A percentile compares a stretch with the other conserved stretches of the same genome.
phyloP scores from a whole-genome alignment of 1,140 invertebrate genomes.

The Armadillidium nasatum region DNA sequence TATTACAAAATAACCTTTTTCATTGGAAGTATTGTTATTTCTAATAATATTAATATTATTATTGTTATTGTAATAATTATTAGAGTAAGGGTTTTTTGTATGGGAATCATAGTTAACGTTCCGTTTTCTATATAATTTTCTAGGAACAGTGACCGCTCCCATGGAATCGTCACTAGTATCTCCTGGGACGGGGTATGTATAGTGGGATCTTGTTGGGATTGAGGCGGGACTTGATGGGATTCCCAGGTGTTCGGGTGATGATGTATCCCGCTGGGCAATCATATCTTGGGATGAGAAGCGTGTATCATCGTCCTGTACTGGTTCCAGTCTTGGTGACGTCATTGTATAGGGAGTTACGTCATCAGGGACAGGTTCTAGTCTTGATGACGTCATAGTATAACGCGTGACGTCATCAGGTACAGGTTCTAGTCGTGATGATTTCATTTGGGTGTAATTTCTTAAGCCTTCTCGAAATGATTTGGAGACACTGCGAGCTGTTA shows the following conservation, averaged over 20 bases:
- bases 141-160: background rate
- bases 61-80: too few relatives aligned
- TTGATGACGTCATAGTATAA: too few relatives aligned
- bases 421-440: background rate
- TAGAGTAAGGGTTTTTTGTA: too few relatives aligned
- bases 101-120: background rate
- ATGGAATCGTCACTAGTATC: background rate
- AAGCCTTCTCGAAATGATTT: slow-evolving; percentile 69
- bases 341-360: too few relatives aligned
- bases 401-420: background rate
- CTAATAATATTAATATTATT: too few relatives aligned
- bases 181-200: background rate
- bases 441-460: slow-evolving; percentile 21
- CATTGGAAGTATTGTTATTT: too few relatives aligned
- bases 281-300: too few relatives aligned
- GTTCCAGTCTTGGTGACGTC: too few relatives aligned
- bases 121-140: background rate
- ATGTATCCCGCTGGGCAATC: background rate
- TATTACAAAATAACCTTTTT: too few relatives aligned
- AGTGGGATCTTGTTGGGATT: background rate
- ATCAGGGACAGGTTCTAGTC: too few relatives aligned
- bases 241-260: background rate
- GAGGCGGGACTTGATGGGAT: background rate
- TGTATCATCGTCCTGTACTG: too few relatives aligned
- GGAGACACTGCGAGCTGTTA: slow-evolving; percentile 73